phyloP scores from a whole-genome alignment of 2,888 invertebrate genomes.

The Ypsolopha scabrella region DNA sequence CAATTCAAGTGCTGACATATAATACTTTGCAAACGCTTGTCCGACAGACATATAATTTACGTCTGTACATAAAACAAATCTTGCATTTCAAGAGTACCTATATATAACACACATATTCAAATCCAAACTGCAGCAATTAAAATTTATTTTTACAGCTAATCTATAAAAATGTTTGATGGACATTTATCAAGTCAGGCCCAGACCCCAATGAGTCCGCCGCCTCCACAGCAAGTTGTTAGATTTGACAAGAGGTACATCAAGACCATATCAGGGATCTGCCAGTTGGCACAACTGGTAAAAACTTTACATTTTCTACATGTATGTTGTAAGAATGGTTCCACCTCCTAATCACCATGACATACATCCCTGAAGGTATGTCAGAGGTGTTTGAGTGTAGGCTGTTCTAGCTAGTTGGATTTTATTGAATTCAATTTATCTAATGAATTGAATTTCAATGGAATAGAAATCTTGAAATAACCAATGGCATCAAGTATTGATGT shows the following conservation, averaged over 20 bases:
- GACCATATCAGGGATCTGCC: conserved; percentile 80
- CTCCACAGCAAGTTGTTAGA: conserved; percentile 73
- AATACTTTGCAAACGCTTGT: no score
- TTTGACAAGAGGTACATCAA: conserved; percentile 79
- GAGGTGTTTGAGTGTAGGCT: neutral
- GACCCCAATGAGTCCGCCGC: conserved; percentile 28
- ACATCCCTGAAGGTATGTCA: no score
- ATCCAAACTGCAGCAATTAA: no score
- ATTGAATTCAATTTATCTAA: no score
- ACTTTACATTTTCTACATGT: neutral
- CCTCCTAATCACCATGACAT: neutral
- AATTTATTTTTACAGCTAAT: no score
- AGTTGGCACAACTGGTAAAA: conserved; percentile 80
- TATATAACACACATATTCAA: no score
- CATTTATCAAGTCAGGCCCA: neutral
- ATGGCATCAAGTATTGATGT: neutral
- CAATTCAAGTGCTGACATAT: no score
- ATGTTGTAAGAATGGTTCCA: neutral
- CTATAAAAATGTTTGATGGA: no score
- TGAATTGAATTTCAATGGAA: neutral
- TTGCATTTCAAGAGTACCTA: no score
- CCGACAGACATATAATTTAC: no score
- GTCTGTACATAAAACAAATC: no score
- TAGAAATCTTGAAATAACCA: neutral
- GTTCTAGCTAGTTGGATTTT: no score